Base-by-base conservation (phyloP, 2,113 vertebrate species). In the Mormyrus iriodes region DNA sequence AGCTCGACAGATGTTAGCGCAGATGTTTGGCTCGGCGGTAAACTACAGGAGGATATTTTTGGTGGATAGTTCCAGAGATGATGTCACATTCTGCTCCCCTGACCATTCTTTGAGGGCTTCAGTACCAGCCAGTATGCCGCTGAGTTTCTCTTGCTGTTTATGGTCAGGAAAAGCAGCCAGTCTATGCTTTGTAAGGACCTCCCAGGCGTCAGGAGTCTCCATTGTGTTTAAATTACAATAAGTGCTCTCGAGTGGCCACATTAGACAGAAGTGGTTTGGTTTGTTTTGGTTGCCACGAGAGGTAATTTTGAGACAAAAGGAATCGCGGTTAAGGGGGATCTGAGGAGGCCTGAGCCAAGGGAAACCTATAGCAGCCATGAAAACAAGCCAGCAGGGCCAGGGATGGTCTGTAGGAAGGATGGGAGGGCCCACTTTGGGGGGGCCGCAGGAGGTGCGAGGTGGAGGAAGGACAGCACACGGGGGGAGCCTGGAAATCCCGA, bases 211-310 rank as follows among this genome's bases (percentile, higher is more conserved):
- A 51, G 27, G 69, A 52, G 88, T 52, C 69, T 15, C 88, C 69
- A 88, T 82, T 88, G 88, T 88, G 69, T 44, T 88, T 85, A 44
- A 49, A 49, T 85, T 85, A 49, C 82, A 85, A 15, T 49, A 21
- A 48, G 44, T 85, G 10, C 19, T 85, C 82, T 46, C 9, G 8
- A 85, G 82, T n/a, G 82, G 82, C 17, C 31, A 13, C 49, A 35
- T 52, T 52, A 48, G 85, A 13, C 27, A 52, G 24, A 53, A 52
- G 49, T 42, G 73, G 13, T 19, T 79, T 5, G 2, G 85, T 86
- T 86, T 86, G 85, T 86, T 86, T 85, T 48, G 82, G 39, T 85
- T 85, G 44, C 82, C 21, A 46, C 44, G 27, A 79, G 73, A 49
- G 24, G 82, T 49, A 17, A 85, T 49, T 49, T n/a, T 0, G 24